Percentiles rank a stretch among this genome's conserved stretches.
These are phyloP conservation scores for Stegastes partitus DNA, from an alignment of 2,113 vertebrate genomes.

Conservation along the genomic window DNA sequence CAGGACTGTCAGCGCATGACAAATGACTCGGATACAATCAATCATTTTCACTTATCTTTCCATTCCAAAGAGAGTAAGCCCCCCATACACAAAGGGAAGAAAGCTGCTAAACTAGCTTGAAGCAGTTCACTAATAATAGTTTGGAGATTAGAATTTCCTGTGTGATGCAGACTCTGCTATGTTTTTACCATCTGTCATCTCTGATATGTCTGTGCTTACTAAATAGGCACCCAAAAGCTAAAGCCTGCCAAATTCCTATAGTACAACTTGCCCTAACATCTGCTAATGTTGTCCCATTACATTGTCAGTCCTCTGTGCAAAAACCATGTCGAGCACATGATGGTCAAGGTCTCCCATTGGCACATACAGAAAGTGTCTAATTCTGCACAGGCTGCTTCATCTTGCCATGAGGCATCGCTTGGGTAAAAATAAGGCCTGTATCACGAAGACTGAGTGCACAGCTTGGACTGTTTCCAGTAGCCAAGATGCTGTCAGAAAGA, in stretches of 20 bases:
- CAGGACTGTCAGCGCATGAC: conserved; percentile 62
- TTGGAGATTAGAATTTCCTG: conserved; percentile 23
- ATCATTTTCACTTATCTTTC: conserved; percentile 73
- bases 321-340: conserved; percentile 45
- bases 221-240: conserved; percentile 10
- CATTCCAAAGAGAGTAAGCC: conserved; percentile 27
- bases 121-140: conserved; percentile 26
- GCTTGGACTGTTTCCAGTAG: conserved; percentile 33
- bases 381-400: conserved; percentile 59
- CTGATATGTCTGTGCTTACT: neutral
- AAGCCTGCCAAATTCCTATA: conserved; percentile 1
- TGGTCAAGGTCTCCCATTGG: conserved; percentile 63
- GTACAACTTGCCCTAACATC: neutral
- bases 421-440: conserved; percentile 53
- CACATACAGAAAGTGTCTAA: conserved; percentile 64
- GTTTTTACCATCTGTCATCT: conserved; percentile 16
- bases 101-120: conserved; percentile 21
- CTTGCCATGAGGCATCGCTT: conserved; percentile 46
- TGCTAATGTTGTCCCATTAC: conserved; percentile 26
- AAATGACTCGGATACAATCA: conserved; percentile 64
- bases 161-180: neutral
- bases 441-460: conserved; percentile 17
- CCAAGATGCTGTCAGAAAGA: conserved; percentile 14
- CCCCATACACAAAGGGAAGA: conserved; percentile 8
- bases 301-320: conserved; percentile 23